Base-by-base conservation (phyloP, 2,113 vertebrate genomes). In the Mandrillus leucophaeus region DNA sequence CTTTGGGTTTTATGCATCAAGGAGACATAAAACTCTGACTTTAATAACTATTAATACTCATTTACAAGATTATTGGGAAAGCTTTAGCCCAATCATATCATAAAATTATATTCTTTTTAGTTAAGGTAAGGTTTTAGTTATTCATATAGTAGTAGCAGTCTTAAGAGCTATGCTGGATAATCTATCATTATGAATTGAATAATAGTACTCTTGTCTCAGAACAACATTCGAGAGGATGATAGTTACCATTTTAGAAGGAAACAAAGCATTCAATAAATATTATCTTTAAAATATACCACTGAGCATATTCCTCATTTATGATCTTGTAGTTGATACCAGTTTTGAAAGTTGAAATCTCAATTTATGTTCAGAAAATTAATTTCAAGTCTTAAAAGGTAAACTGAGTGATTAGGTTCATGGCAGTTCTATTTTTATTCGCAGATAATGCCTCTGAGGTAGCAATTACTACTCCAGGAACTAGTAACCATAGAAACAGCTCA, bases 401-500 rank as follows among this genome's bases (percentile, higher is more conserved):
- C 97, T 95, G 80, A 98, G 95, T 90, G 73, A 93, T 98, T 97
- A 97, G 88, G 92, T 97, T 98, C 97, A 98, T 93, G 76, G 97
- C 68, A 95, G 84, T 96, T 97, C 94, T 99, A 97, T 98, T 98
- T 99, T 99, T 98, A 93, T 98, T 98, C 97, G 32, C 99, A 99
- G 99, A 99, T 98, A 99, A 99, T 98, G 98, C 98, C 98, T 99
- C 99, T 98, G 99, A 99, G 98, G 99, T 99, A 99, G 98, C 99
- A 95, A 98, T 98, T 99, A 99, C 98, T 7, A 98, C 99, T 98
- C 99, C 99, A 98, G 99, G 99, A 99, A 99, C 98, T 85, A 90
- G 99, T 99, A 99, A 99, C 99, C 99, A 99, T 99, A 99, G 99
- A 98, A 99, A 99, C 99, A 99, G 99, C 98, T 99, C 99, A 43